phyloP scores from a whole-genome alignment of 2,113 vertebrate species.

The Cricetomys ansorgei region DNA sequence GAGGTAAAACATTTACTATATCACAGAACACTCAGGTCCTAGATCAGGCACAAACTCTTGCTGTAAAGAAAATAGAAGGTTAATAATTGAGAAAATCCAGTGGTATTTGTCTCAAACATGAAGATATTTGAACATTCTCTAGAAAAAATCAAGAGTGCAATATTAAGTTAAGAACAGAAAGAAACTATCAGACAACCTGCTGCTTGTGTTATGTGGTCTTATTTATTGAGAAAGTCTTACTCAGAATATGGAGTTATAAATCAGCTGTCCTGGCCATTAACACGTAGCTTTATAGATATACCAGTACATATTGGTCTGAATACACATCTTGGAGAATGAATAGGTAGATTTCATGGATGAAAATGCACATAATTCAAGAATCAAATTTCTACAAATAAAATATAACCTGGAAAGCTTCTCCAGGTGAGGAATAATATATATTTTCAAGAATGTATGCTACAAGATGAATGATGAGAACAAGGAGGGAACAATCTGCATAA shows the following conservation, averaged over 20 bases:
- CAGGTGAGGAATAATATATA: background rate
- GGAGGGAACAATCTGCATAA: background rate
- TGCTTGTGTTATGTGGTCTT: background rate
- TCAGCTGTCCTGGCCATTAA: background rate
- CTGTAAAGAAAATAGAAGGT: constrained; percentile 57
- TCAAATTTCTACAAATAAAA: background rate
- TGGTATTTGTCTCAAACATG: background rate
- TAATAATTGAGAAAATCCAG: constrained; percentile 54
- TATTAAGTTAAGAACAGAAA: background rate
- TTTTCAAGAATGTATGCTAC: background rate
- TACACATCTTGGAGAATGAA: background rate
- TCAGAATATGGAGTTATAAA: background rate
- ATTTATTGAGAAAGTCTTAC: background rate
- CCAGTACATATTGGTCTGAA: background rate
- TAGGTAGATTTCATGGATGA: background rate
- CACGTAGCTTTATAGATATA: background rate
- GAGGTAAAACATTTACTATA: background rate
- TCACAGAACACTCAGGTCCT: background rate
- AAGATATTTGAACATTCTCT: background rate
- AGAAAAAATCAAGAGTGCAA: background rate
- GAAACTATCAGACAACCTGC: background rate
- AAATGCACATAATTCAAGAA: background rate
- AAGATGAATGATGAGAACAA: constrained; percentile 18
- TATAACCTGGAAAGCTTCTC: background rate
- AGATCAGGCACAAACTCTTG: background rate